Percentiles rank a stretch among this genome's conserved stretches.
These are phyloP conservation scores for Spinibarbus caldwelli DNA, from an alignment of 2,797 vertebrate species.

Conservation along the genomic window DNA sequence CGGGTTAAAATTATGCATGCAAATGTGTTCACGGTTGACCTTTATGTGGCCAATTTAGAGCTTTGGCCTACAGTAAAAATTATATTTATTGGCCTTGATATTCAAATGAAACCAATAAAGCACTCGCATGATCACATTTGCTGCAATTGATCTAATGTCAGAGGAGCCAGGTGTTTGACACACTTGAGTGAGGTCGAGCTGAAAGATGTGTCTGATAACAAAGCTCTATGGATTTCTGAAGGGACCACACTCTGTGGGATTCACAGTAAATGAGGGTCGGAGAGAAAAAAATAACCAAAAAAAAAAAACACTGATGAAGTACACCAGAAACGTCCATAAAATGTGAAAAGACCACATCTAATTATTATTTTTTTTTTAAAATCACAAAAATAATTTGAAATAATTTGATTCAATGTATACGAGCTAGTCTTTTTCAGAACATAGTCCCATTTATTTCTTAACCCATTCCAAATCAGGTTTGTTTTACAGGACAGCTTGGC, in stretches of 20 bases:
- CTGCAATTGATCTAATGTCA: neutral
- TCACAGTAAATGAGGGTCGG: neutral
- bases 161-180: neutral
- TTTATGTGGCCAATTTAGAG: neutral
- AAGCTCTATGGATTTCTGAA: slow-evolving; percentile 34
- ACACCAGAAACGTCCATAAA: neutral
- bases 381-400: neutral
- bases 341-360: neutral
- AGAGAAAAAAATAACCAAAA: neutral
- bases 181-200: neutral
- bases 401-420: neutral
- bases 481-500: slow-evolving; percentile 53
- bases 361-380: no score
- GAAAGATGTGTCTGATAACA: slow-evolving; percentile 14
- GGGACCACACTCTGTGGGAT: slow-evolving; percentile 4
- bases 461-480: slow-evolving; percentile 42
- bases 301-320: neutral
- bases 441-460: neutral
- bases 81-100: neutral
- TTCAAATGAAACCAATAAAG: neutral
- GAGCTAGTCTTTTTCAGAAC: neutral
- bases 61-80: neutral
- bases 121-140: neutral
- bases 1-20: neutral
- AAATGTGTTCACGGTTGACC: neutral